A percentile compares a stretch with the other conserved stretches of the same genome.
These are phyloP conservation scores for Pristiophorus japonicus DNA, from an alignment of 2,113 vertebrate genomes.

Conservation along the genomic window DNA sequence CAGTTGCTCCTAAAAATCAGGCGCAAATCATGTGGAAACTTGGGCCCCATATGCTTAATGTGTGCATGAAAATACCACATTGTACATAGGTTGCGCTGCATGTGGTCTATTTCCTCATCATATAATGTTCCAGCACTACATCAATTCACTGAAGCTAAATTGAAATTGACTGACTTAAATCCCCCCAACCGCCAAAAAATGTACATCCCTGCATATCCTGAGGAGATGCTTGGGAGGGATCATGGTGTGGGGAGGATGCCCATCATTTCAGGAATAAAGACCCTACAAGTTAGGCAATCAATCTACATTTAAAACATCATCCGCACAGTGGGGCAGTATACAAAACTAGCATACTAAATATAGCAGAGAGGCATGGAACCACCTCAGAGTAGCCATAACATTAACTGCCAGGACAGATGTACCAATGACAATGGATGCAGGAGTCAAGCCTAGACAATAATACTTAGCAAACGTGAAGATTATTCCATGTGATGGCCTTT, in stretches of 20 bases:
- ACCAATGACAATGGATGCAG: background rate
- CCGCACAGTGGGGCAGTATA: background rate
- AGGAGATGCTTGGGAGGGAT: background rate
- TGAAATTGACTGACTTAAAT: background rate
- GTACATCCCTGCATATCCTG: background rate
- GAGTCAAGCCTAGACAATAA: background rate
- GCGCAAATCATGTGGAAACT: too few species aligned
- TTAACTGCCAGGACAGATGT: background rate
- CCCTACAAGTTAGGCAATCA: background rate
- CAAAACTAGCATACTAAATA: background rate
- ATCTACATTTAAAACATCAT: background rate
- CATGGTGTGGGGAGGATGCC: background rate
- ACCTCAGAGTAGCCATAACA: background rate
- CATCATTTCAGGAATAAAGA: background rate
- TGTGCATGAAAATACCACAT: background rate
- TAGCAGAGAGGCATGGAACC: background rate
- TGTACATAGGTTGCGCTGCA: background rate
- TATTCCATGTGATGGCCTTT: background rate
- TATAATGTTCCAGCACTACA: background rate
- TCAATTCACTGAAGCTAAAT: background rate
- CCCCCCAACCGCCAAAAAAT: background rate
- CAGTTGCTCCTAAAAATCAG: too few species aligned
- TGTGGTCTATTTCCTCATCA: background rate
- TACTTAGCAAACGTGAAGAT: background rate
- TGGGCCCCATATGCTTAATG: too few species aligned